A percentile compares a stretch with the other conserved stretches of the same genome.
phyloP scores from a whole-genome alignment of 1,140 invertebrate genomes.

The Psilanteris sp. region DNA sequence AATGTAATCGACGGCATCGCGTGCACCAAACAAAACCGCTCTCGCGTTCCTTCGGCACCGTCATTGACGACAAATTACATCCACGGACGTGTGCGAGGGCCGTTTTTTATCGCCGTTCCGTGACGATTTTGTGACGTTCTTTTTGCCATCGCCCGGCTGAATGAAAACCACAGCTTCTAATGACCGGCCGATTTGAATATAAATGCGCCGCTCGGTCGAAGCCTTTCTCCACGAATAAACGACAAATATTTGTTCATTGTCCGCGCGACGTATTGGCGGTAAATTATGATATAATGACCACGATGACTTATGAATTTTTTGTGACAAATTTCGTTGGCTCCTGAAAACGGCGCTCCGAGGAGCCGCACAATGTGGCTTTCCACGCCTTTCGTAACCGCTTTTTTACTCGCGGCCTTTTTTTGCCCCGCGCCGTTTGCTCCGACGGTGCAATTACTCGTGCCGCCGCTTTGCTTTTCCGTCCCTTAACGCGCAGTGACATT shows the following conservation, averaged over 20 bases:
- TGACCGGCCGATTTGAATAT: slow-evolving; percentile 25
- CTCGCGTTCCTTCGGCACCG: background rate
- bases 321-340: background rate
- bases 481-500: slow-evolving; percentile 8
- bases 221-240: no score
- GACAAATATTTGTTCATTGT: slow-evolving; percentile 21
- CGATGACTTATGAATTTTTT: slow-evolving; percentile 16
- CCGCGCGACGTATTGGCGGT: slow-evolving; percentile 4
- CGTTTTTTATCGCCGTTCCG: slow-evolving; percentile 3
- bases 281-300: slow-evolving; percentile 18
- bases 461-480: background rate
- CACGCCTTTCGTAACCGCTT: background rate
- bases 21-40: slow-evolving; percentile 16
- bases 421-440: no score
- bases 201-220: background rate
- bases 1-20: slow-evolving; percentile 48
- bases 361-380: no score
- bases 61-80: slow-evolving; percentile 18
- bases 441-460: background rate
- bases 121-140: slow-evolving; percentile 1
- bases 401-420: background rate
- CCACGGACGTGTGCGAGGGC: background rate
- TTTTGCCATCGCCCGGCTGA: background rate
- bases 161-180: slow-evolving; percentile 28
- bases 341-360: no score